These are phyloP conservation scores for Callinectes sapidus DNA, from an alignment of 2,888 invertebrate genomes.

Conservation along the genomic window DNA sequence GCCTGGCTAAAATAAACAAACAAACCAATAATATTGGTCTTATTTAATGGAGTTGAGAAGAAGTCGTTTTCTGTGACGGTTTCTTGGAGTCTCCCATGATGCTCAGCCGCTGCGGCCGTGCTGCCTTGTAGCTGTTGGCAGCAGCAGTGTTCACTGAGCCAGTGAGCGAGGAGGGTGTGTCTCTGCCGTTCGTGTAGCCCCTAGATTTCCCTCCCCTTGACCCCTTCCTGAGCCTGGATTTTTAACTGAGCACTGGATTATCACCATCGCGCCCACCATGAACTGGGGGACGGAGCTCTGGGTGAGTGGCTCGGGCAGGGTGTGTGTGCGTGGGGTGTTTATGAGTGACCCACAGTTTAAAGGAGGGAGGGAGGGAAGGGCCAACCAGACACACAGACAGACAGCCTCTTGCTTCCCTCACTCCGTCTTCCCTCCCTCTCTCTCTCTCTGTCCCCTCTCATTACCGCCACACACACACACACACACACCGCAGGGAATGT, in stretches of 20 bases:
- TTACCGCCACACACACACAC: not conserved
- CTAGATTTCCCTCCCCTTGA: not conserved
- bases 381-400: not conserved
- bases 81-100: conserved; percentile 50
- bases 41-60: not conserved
- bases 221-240: conserved; percentile 45
- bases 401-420: not conserved
- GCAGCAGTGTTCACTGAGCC: conserved; percentile 42
- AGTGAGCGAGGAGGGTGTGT: conserved; percentile 41
- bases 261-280: conserved; percentile 48
- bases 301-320: conserved; percentile 37
- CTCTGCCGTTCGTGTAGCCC: conserved; percentile 3
- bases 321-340: conserved; percentile 29
- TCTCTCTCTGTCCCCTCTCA: not conserved
- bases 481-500: not conserved
- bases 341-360: conserved; percentile 44
- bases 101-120: conserved; percentile 27
- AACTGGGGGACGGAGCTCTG: conserved; percentile 61
- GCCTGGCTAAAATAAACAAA: no score
- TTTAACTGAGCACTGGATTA: conserved; percentile 50
- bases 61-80: not conserved
- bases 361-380: conserved; percentile 46
- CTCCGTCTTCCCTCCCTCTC: not conserved
- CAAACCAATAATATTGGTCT: no score
- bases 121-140: no score